These are phyloP conservation scores for Plectrocnemia conspersa DNA, from an alignment of 1,140 invertebrate species.

Conservation along the genomic window DNA sequence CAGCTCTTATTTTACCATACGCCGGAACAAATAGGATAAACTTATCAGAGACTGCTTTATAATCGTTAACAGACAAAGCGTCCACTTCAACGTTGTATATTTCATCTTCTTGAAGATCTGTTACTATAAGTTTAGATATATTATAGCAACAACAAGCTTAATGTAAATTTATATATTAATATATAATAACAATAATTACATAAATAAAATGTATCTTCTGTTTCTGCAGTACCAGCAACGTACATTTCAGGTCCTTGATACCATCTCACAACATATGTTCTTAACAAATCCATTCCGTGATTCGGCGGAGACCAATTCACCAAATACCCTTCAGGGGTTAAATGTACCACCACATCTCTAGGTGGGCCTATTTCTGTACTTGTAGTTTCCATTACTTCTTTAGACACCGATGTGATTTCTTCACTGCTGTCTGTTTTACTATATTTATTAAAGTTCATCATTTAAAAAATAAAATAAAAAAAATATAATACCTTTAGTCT, in stretches of 20 bases:
- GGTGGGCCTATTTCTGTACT: constrained; percentile 59
- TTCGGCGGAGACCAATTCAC: constrained; percentile 69
- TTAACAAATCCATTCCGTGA: constrained; percentile 53
- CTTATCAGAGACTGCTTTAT: constrained; percentile 53
- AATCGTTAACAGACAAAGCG: constrained; percentile 54
- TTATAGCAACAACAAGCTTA: no score
- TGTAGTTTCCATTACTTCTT: constrained; percentile 32
- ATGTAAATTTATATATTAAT: no score
- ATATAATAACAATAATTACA: constrained; percentile 15
- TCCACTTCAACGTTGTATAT: constrained; percentile 63
- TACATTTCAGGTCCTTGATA: constrained; percentile 54
- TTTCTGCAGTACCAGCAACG: constrained; percentile 57
- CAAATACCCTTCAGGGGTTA: constrained; percentile 60
- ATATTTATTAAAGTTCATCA: constrained; percentile 1
- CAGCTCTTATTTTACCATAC: constrained; percentile 56
- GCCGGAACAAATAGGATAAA: constrained; percentile 57
- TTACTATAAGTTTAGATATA: constrained; percentile 50
- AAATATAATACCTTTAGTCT: constrained; percentile 59
- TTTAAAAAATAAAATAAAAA: background rate
- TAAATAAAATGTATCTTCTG: constrained; percentile 49
- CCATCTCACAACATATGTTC: constrained; percentile 60
- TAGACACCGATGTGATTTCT: background rate
- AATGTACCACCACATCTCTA: constrained; percentile 59
- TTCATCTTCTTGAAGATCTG: constrained; percentile 59
- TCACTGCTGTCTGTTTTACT: constrained; percentile 4